Percentiles rank a stretch among this genome's conserved stretches.
Evolutionary conservation across 2,888 invertebrate species (phyloP).

Genomic region (Scaeva pyrastri): DNA sequence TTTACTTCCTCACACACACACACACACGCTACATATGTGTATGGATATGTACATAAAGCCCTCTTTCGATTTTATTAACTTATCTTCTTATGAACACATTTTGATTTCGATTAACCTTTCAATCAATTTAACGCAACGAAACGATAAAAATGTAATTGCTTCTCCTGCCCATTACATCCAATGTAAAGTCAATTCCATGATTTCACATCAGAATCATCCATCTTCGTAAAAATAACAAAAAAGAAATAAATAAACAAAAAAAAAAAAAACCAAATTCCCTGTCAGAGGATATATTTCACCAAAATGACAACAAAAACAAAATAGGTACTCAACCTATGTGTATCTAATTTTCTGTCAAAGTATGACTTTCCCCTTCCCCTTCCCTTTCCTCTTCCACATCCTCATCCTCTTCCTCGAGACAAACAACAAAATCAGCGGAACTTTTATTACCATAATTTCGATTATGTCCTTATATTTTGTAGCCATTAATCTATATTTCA

Average conservation of each 20-base stretch:
- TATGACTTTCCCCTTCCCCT: slow-evolving; percentile 57
- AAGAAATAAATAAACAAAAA: no score
- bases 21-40: no score
- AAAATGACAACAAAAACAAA: slow-evolving; percentile 2
- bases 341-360: slow-evolving; percentile 34
- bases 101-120: slow-evolving; percentile 71
- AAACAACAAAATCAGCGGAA: slow-evolving; percentile 40
- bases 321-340: not conserved
- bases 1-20: no score
- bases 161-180: slow-evolving; percentile 25
- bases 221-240: slow-evolving; percentile 65
- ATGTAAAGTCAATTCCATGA: slow-evolving; percentile 31
- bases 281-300: slow-evolving; percentile 44
- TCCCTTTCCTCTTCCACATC: no score
- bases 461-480: slow-evolving; percentile 48
- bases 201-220: slow-evolving; percentile 45
- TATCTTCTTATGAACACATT: slow-evolving; percentile 34
- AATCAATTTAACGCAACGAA: slow-evolving; percentile 71
- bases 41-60: not conserved
- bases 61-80: slow-evolving; percentile 37
- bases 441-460: slow-evolving; percentile 73
- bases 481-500: slow-evolving; percentile 69
- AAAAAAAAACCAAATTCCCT: slow-evolving; percentile 31
- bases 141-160: slow-evolving; percentile 72
- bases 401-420: slow-evolving; percentile 47